Evolutionary conservation across 2,888 invertebrate species (phyloP).

Genomic region (Acronicta leporina): DNA sequence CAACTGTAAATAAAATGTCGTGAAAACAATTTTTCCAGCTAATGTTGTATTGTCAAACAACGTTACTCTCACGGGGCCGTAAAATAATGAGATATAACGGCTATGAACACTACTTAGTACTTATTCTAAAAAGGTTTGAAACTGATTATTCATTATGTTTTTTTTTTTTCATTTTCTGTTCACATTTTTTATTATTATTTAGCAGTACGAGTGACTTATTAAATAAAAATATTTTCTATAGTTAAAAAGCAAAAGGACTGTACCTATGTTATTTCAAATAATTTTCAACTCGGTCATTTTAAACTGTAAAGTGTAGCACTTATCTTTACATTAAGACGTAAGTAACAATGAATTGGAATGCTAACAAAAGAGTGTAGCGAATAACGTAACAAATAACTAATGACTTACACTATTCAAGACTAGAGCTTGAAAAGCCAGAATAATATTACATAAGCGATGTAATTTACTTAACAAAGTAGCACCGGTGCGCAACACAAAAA

Average conservation of each 20-base stretch:
- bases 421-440: slow-evolving; percentile 43
- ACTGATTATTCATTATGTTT: slow-evolving; percentile 21
- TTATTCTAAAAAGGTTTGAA: slow-evolving; percentile 26
- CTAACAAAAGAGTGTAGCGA: slow-evolving; percentile 34
- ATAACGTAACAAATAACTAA: slow-evolving; percentile 26
- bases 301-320: slow-evolving; percentile 8
- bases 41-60: slow-evolving; percentile 50
- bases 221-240: slow-evolving; percentile 24
- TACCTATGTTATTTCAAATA: too few species aligned
- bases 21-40: slow-evolving; percentile 44
- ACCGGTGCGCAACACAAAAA: slow-evolving; percentile 56
- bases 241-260: slow-evolving; percentile 14
- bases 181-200: slow-evolving; percentile 31
- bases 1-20: slow-evolving; percentile 35
- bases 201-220: slow-evolving; percentile 12
- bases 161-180: slow-evolving; percentile 21
- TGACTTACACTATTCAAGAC: slow-evolving; percentile 49
- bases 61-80: slow-evolving; percentile 42
- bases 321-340: slow-evolving; percentile 29
- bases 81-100: slow-evolving; percentile 42
- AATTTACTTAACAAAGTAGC: slow-evolving; percentile 57
- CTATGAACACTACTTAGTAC: slow-evolving; percentile 17
- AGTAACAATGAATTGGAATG: slow-evolving; percentile 31
- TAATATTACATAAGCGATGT: slow-evolving; percentile 56
- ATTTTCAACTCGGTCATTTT: not conserved